Conservation (phyloP, 2,888 invertebrate species). For the Allophyes oxyacanthae region DNA sequence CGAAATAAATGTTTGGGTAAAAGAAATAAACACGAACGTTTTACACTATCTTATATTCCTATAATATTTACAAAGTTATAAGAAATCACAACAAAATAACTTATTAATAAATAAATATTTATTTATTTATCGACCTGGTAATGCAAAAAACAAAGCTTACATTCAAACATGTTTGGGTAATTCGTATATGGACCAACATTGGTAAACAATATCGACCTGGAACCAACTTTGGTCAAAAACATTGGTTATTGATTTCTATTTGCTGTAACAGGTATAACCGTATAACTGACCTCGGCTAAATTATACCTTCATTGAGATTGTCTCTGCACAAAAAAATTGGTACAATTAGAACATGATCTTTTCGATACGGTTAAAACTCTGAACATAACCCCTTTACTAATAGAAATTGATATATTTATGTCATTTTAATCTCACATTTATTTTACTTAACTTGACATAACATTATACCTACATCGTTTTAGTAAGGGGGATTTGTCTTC, state of each 20-base stretch:
- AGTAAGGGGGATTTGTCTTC: no score
- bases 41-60: constrained; percentile 66
- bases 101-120: constrained; percentile 78
- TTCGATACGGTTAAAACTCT: constrained; percentile 32
- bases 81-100: constrained; percentile 83
- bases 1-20: constrained; percentile 18
- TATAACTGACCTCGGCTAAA: constrained; percentile 4
- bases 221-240: constrained; percentile 16
- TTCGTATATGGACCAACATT: constrained; percentile 15
- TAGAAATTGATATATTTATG: no score
- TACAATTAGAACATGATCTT: constrained; percentile 18
- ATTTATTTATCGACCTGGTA: constrained; percentile 44
- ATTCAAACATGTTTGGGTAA: constrained; percentile 13
- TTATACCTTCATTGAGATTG: constrained; percentile 9
- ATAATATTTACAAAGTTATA: constrained; percentile 73
- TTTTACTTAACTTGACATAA: no score
- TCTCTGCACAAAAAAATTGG: constrained; percentile 34
- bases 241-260: constrained; percentile 2
- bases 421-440: no score
- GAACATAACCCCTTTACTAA: no score
- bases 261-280: neutral
- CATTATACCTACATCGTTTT: no score
- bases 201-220: constrained; percentile 9
- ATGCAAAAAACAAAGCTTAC: constrained; percentile 32
- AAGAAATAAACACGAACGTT: constrained; percentile 53